phyloP scores from a whole-genome alignment of 2,113 vertebrate species.

The Chitala chitala region DNA sequence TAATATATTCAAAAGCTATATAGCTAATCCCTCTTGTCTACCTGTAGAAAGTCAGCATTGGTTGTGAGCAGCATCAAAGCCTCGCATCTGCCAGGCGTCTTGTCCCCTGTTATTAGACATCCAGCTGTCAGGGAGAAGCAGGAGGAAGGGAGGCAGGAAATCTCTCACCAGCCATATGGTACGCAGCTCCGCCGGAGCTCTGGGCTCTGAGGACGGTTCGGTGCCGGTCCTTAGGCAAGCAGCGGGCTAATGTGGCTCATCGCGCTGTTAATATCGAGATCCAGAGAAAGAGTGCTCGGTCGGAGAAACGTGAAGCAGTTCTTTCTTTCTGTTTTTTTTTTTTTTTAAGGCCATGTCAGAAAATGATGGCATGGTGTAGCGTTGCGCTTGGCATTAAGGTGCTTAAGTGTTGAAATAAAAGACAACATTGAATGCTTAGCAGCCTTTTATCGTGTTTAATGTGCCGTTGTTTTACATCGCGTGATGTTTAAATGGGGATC shows the following conservation, averaged over 20 bases:
- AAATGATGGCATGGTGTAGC: background rate
- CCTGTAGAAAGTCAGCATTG: slow-evolving; percentile 74
- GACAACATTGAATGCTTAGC: background rate
- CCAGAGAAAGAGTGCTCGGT: slow-evolving; percentile 52
- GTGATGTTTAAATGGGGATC: background rate
- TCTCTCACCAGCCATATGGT: slow-evolving; percentile 93
- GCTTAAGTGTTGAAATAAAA: background rate
- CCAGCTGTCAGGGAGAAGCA: slow-evolving; percentile 87
- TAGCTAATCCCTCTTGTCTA: slow-evolving; percentile 63
- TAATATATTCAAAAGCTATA: slow-evolving; percentile 41
- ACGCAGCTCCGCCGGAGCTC: slow-evolving; percentile 71
- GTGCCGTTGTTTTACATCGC: no score
- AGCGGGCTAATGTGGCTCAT: slow-evolving; percentile 72
- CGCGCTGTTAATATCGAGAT: slow-evolving; percentile 67
- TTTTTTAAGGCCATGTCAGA: slow-evolving; percentile 43
- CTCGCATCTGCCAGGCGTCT: slow-evolving; percentile 82
- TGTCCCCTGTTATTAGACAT: slow-evolving; percentile 85
- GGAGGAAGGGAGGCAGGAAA: slow-evolving; percentile 74
- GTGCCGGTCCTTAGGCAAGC: slow-evolving; percentile 69
- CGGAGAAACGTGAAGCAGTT: no score
- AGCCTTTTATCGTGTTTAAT: background rate
- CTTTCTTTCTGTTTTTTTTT: no score
- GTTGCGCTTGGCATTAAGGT: background rate
- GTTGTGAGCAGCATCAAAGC: slow-evolving; percentile 72
- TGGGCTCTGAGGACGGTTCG: slow-evolving; percentile 36